Percentiles rank a stretch among this genome's conserved stretches.
Evolutionary conservation across 2,113 vertebrate species (phyloP).

Genomic region (Uria aalge): DNA sequence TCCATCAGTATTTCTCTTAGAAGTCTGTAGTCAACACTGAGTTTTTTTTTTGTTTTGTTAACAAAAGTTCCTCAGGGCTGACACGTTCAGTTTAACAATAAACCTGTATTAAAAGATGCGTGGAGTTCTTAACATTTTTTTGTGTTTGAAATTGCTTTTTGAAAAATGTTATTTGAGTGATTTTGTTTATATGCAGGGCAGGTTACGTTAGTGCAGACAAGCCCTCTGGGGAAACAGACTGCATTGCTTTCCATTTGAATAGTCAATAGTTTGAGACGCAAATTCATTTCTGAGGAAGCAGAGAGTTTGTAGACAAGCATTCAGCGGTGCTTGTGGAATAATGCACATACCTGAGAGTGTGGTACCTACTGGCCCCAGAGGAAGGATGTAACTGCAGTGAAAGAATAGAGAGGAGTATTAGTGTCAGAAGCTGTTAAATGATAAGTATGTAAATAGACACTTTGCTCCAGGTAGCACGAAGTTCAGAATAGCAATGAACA

Average conservation of each 20-base stretch:
- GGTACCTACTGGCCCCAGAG: neutral
- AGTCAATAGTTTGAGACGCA: neutral
- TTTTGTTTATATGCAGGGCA: conserved; percentile 2
- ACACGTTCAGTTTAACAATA: neutral
- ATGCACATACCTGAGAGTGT: neutral
- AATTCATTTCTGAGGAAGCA: neutral
- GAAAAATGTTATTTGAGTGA: neutral
- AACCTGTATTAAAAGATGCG: neutral
- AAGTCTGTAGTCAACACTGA: neutral
- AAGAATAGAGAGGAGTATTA: neutral
- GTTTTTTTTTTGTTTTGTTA: neutral
- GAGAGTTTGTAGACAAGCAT: neutral
- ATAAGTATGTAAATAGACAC: neutral
- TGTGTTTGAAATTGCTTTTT: neutral
- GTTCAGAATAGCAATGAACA: neutral
- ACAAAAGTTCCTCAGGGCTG: neutral
- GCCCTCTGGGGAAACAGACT: neutral
- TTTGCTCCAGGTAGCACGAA: neutral
- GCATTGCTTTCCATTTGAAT: neutral
- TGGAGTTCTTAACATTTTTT: neutral
- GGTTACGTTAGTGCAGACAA: neutral
- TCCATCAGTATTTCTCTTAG: neutral
- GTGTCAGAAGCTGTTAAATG: neutral
- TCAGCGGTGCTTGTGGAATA: fast-evolving
- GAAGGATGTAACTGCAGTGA: neutral